Evolutionary conservation across 2,113 vertebrate species (phyloP).

Genomic region (Gorsachius goisagi): DNA sequence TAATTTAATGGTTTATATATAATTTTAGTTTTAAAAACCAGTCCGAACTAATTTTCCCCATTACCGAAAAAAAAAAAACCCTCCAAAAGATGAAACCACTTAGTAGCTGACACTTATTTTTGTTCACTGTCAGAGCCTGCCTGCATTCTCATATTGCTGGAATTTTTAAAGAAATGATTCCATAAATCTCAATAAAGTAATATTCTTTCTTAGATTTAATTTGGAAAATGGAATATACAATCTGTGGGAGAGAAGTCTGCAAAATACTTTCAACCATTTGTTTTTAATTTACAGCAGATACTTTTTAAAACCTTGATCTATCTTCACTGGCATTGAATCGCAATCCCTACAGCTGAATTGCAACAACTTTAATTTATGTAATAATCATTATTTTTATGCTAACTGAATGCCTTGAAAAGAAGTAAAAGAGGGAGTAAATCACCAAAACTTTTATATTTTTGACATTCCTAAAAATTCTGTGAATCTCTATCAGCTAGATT

Average conservation of each 20-base stretch:
- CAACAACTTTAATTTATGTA: conserved; percentile 49
- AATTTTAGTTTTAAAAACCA: conserved; percentile 49
- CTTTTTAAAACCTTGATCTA: conserved; percentile 53
- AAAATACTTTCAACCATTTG: conserved; percentile 66
- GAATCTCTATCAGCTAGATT: background rate
- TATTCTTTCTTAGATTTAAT: conserved; percentile 73
- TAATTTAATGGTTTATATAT: conserved; percentile 39
- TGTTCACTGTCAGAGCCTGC: conserved; percentile 45
- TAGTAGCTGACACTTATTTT: conserved; percentile 57
- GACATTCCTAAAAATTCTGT: background rate
- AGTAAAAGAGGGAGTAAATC: background rate
- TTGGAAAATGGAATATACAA: conserved; percentile 72
- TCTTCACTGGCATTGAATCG: conserved; percentile 5
- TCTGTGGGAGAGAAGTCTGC: conserved; percentile 66
- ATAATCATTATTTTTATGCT: conserved; percentile 28
- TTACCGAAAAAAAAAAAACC: background rate
- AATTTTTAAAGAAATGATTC: conserved; percentile 64
- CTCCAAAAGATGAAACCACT: conserved; percentile 48
- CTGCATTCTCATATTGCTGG: conserved; percentile 60
- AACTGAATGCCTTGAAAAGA: conserved; percentile 12
- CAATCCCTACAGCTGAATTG: conserved; percentile 56
- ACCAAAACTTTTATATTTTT: background rate
- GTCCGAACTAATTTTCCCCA: conserved; percentile 43
- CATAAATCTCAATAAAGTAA: conserved; percentile 75
- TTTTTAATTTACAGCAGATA: conserved; percentile 57